Evolutionary conservation across 1,140 invertebrate species (phyloP).

Genomic region (Calliopsis andreniformis): DNA sequence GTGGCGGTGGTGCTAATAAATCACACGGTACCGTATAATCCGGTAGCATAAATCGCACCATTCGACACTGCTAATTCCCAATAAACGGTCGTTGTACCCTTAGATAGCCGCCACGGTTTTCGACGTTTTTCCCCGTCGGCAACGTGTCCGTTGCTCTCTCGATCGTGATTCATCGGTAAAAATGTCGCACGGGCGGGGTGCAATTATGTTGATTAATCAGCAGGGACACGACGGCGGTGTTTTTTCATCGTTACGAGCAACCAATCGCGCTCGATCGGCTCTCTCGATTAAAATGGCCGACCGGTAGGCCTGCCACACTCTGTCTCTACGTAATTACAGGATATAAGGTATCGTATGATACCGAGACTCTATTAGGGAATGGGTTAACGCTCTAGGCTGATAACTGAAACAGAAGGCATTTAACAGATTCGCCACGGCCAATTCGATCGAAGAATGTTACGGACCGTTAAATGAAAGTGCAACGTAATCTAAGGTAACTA

Average conservation of each 20-base stretch:
- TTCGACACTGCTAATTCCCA: conserved; percentile 49
- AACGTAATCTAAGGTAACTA: neutral
- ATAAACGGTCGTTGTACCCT: conserved; percentile 27
- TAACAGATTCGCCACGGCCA: too few relatives aligned
- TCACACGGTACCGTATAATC: conserved; percentile 44
- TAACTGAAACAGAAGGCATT: neutral
- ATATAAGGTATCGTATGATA: conserved; percentile 29
- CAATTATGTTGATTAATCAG: conserved; percentile 45
- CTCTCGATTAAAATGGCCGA: conserved; percentile 26
- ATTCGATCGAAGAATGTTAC: neutral
- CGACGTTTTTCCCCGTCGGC: conserved; percentile 5
- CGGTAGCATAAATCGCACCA: conserved; percentile 49
- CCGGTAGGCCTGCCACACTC: neutral
- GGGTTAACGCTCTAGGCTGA: too few relatives aligned
- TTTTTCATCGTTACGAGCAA: neutral
- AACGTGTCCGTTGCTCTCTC: neutral
- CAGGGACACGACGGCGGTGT: neutral
- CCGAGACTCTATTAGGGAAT: neutral
- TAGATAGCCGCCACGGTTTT: conserved; percentile 26
- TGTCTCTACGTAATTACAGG: conserved; percentile 38
- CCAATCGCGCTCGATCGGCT: neutral
- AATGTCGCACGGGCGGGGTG: neutral
- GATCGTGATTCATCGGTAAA: conserved; percentile 23
- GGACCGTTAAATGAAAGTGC: neutral
- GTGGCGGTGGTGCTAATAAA: conserved; percentile 22